Evolutionary conservation across 2,113 vertebrate species (phyloP).

Genomic region (Pituophis catenifer): DNA sequence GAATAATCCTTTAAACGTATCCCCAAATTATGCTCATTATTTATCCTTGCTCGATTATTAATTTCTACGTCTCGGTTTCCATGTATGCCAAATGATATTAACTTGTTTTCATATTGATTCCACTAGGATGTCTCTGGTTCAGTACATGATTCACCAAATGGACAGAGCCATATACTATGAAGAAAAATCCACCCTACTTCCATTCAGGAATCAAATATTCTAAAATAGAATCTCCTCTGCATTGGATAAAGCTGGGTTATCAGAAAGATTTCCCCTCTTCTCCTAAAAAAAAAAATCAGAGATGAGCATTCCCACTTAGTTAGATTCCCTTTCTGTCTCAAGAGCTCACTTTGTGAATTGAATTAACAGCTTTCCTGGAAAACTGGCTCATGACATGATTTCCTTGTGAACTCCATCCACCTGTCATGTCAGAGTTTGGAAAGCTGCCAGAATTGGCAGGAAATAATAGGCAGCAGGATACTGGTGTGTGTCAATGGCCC

Average conservation of each 20-base stretch:
- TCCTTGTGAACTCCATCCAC: conserved; percentile 82
- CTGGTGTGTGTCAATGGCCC: conserved; percentile 79
- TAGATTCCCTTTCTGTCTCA: conserved; percentile 56
- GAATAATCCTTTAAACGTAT: neutral
- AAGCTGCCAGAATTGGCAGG: conserved; percentile 75
- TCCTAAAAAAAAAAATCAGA: neutral
- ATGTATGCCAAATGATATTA: neutral
- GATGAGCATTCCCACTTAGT: conserved; percentile 28
- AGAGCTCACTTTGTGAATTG: conserved; percentile 60
- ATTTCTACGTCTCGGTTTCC: too few relatives aligned
- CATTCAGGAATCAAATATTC: neutral
- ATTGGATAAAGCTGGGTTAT: neutral
- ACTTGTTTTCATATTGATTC: neutral
- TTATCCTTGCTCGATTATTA: neutral
- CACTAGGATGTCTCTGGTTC: neutral
- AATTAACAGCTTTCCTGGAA: conserved; percentile 79
- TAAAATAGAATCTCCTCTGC: neutral
- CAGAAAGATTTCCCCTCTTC: neutral
- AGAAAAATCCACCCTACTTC: neutral
- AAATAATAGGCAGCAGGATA: conserved; percentile 87
- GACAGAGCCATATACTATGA: neutral
- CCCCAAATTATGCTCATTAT: neutral
- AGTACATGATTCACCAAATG: neutral
- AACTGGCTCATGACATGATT: conserved; percentile 75
- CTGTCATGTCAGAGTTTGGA: conserved; percentile 79